Evolutionary conservation across 2,797 vertebrate species (phyloP).

Genomic region (Squalus acanthias): DNA sequence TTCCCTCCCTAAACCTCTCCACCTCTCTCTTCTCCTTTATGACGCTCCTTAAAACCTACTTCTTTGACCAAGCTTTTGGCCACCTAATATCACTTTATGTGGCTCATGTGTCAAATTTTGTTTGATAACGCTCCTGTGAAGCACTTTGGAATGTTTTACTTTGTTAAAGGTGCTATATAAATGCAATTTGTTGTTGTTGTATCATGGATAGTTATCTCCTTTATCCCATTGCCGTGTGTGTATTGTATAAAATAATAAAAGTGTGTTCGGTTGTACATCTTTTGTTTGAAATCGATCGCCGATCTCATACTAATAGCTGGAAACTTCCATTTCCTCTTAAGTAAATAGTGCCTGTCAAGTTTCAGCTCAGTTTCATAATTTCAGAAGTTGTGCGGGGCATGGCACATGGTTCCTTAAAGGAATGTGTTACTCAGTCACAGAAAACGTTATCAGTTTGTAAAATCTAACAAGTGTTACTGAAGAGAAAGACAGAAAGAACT

Average conservation of each 20-base stretch:
- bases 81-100: not conserved
- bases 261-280: not conserved
- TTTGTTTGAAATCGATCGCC: not conserved
- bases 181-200: not conserved
- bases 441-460: not conserved
- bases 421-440: not conserved
- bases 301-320: not conserved
- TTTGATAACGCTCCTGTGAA: not conserved
- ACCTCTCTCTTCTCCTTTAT: not conserved
- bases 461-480: not conserved
- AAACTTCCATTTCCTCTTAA: not conserved
- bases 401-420: not conserved
- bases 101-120: not conserved
- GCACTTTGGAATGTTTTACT: not conserved
- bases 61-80: not conserved
- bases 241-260: not conserved
- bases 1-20: not conserved
- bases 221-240: not conserved
- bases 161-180: not conserved
- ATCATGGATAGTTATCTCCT: not conserved
- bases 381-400: not conserved
- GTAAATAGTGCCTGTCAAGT: not conserved
- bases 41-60: not conserved
- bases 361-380: not conserved
- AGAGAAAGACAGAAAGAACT: not conserved